phyloP scores from a whole-genome alignment of 1,140 invertebrate species.

The Ostrea edulis region DNA sequence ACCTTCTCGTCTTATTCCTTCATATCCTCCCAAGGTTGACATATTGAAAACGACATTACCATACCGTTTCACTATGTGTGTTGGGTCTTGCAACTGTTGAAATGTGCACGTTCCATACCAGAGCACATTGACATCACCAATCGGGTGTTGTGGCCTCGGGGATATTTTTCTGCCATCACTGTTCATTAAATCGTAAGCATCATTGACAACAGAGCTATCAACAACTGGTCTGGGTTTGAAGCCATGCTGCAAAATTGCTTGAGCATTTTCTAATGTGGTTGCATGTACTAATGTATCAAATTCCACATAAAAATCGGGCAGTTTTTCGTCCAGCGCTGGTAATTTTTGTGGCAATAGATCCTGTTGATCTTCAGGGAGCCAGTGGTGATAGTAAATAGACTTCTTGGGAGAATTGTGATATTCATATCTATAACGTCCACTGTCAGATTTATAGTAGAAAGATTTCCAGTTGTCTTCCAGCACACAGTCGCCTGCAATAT shows the following conservation, averaged over 20 bases:
- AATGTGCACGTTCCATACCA: slow-evolving; percentile 1
- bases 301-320: background rate
- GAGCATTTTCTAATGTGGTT: background rate
- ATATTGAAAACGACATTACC: slow-evolving; percentile 4
- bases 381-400: background rate
- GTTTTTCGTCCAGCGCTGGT: background rate
- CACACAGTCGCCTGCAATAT: background rate
- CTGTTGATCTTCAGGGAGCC: background rate
- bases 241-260: background rate
- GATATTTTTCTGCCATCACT: background rate
- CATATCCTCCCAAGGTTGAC: background rate
- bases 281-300: slow-evolving; percentile 18
- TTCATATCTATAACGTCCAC: background rate
- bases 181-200: background rate
- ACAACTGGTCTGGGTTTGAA: background rate
- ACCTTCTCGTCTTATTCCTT: background rate
- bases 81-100: background rate
- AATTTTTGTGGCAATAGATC: background rate
- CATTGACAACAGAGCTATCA: background rate
- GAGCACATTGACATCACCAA: background rate
- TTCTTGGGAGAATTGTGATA: background rate
- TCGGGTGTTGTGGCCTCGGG: background rate
- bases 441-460: background rate
- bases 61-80: background rate
- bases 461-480: background rate